Evolutionary conservation across 2,888 invertebrate genomes (phyloP).

Genomic region (Malthinus flaveolus): DNA sequence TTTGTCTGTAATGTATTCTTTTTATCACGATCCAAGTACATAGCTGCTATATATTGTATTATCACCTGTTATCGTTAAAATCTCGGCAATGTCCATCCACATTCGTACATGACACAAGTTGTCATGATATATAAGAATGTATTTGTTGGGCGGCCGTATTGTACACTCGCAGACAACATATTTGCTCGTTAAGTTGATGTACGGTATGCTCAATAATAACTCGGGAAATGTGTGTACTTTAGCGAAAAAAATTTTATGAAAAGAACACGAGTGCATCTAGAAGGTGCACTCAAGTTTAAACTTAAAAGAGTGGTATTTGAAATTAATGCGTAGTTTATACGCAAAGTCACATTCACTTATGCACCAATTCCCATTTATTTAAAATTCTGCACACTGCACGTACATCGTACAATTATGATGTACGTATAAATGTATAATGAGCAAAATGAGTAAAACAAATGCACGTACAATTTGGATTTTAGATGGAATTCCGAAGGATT

Average conservation of each 20-base stretch:
- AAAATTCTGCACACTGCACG: no score
- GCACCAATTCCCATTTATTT: no score
- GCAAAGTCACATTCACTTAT: neutral
- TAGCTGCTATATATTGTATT: conserved; percentile 22
- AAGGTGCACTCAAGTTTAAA: conserved; percentile 12
- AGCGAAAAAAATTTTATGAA: conserved; percentile 1
- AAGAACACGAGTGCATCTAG: conserved; percentile 6
- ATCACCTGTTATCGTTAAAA: conserved; percentile 29
- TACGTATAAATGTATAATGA: neutral
- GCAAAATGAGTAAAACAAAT: neutral
- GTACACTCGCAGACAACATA: conserved; percentile 23
- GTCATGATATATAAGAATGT: conserved; percentile 18
- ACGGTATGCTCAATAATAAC: conserved; percentile 20
- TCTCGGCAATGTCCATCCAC: conserved; percentile 22
- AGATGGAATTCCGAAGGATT: neutral
- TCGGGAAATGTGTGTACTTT: conserved; percentile 12
- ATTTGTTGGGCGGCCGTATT: conserved; percentile 21
- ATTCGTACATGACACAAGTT: conserved; percentile 12
- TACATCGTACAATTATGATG: no score
- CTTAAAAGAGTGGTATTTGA: neutral
- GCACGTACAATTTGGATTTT: neutral
- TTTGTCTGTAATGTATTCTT: conserved; percentile 20
- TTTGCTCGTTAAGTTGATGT: conserved; percentile 25
- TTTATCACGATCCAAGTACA: conserved; percentile 13
- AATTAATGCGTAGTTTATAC: conserved; percentile 8